Evolutionary conservation across 2,113 vertebrate species (phyloP).

Genomic region (Sclerurus mexicanus): DNA sequence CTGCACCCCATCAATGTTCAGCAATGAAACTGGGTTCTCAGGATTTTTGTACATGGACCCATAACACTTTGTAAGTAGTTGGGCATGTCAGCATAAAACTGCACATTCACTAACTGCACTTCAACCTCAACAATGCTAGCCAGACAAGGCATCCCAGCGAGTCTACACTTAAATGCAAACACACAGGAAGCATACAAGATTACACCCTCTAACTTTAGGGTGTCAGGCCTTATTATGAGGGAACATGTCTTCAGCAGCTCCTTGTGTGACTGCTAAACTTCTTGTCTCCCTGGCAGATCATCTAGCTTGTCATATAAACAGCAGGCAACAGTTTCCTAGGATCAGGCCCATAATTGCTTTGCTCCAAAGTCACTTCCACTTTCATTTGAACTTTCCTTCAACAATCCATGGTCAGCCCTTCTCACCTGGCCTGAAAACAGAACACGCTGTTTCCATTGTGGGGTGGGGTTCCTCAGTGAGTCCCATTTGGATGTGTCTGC

Average conservation of each 20-base stretch:
- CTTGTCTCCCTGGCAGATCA: neutral
- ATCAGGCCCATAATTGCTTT: neutral
- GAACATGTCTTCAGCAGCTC: neutral
- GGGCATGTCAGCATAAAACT: neutral
- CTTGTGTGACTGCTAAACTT: neutral
- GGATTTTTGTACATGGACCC: neutral
- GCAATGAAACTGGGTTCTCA: neutral
- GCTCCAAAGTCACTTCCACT: neutral
- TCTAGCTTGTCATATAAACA: neutral
- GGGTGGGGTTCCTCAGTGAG: neutral
- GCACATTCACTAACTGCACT: neutral
- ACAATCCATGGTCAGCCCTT: neutral
- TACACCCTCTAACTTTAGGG: neutral
- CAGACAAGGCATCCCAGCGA: neutral
- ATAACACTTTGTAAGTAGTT: accelerated
- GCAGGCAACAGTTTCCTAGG: neutral
- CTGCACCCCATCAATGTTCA: neutral
- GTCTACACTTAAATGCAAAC: neutral
- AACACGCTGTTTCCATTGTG: neutral
- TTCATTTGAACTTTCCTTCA: neutral
- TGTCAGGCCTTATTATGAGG: neutral
- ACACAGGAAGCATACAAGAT: neutral
- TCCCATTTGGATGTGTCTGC: neutral
- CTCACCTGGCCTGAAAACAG: neutral
- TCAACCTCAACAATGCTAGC: neutral